phyloP scores from a whole-genome alignment of 2,797 vertebrate species.

The Nyctibius grandis region DNA sequence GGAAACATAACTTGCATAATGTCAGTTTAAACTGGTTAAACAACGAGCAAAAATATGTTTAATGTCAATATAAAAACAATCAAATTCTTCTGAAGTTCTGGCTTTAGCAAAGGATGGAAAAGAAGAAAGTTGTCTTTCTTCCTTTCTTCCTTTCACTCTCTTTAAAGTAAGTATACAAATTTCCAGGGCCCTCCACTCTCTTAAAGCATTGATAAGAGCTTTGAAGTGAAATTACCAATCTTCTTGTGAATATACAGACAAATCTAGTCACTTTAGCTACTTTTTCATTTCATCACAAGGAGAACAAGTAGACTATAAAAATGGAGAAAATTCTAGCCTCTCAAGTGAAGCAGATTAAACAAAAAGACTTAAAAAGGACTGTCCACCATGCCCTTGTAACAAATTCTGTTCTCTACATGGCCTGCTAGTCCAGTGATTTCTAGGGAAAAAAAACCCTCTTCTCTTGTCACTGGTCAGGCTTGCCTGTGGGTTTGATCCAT shows the following conservation, averaged over 20 bases:
- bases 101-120: background rate
- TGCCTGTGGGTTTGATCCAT: background rate
- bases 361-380: background rate
- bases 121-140: background rate
- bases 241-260: background rate
- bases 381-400: background rate
- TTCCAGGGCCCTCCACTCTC: background rate
- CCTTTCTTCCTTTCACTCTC: background rate
- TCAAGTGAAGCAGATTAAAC: background rate
- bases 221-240: background rate
- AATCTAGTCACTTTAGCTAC: background rate
- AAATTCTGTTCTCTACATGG: background rate
- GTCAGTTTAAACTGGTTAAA: background rate
- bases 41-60: background rate
- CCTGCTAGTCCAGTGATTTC: background rate
- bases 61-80: background rate
- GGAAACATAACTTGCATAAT: background rate
- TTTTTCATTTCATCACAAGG: background rate
- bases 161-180: background rate
- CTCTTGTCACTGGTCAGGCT: background rate
- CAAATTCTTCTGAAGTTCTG: background rate
- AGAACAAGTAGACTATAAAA: background rate
- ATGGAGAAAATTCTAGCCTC: background rate
- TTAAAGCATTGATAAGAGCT: background rate
- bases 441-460: background rate